These are phyloP conservation scores for Laodelphax striatellus DNA, from an alignment of 1,140 invertebrate genomes.

Conservation along the genomic window DNA sequence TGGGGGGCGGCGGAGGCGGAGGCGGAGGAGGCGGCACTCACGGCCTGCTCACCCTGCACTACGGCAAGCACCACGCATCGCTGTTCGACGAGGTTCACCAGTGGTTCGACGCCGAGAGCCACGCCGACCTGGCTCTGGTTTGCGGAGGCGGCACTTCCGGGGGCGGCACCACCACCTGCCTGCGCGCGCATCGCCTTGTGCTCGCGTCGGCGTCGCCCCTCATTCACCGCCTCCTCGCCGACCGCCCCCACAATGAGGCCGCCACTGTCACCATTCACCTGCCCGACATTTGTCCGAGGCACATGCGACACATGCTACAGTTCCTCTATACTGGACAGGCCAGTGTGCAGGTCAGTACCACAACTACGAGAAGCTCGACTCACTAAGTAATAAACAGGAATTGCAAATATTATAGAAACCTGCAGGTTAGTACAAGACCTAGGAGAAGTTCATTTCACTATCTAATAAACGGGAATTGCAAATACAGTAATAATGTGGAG, in stretches of 20 bases:
- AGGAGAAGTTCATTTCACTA: too few relatives aligned
- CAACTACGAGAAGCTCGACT: too few relatives aligned
- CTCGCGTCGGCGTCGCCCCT: constrained; percentile 72
- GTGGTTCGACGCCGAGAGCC: constrained; percentile 68
- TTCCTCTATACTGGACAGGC: constrained; percentile 77
- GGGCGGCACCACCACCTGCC: constrained; percentile 27
- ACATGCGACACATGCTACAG: constrained; percentile 64
- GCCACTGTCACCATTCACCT: constrained; percentile 54
- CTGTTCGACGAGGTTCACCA: constrained; percentile 74
- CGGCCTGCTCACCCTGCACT: constrained; percentile 71
- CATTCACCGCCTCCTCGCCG: constrained; percentile 58
- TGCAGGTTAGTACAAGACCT: too few relatives aligned
- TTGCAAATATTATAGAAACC: too few relatives aligned
- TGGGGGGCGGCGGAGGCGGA: not conserved
- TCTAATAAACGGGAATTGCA: too few relatives aligned
- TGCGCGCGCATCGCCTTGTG: constrained; percentile 66
- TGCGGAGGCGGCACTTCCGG: constrained; percentile 40
- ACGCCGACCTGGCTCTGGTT: constrained; percentile 66
- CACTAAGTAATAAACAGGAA: too few relatives aligned
- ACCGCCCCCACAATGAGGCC: constrained; percentile 45
- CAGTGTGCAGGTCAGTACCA: constrained; percentile 48
- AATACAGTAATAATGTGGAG: too few relatives aligned
- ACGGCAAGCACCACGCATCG: constrained; percentile 79
- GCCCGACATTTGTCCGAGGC: constrained; percentile 61
- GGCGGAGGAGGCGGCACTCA: constrained; percentile 27